phyloP scores from a whole-genome alignment of 2,888 invertebrate genomes.

The Athrips mouffetella region DNA sequence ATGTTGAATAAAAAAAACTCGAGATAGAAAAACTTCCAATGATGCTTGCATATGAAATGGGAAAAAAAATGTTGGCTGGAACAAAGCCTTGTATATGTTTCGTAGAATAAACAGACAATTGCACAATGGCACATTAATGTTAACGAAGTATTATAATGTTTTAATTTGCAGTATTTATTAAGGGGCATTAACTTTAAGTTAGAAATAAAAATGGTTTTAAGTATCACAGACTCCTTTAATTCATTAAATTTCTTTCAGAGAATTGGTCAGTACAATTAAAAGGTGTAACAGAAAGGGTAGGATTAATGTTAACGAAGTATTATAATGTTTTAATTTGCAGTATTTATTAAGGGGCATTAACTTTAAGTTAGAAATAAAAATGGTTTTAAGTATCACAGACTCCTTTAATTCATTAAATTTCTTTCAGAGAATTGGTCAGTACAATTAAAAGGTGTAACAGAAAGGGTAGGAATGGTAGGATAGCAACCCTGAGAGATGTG shows the following conservation, averaged over 20 bases:
- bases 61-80: not conserved
- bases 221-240: constrained; percentile 21
- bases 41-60: not conserved
- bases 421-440: constrained; percentile 8
- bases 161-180: too few species aligned
- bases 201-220: constrained; percentile 8
- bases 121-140: too few species aligned
- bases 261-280: too few species aligned
- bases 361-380: constrained; percentile 2
- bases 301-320: too few species aligned
- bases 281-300: too few species aligned
- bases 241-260: constrained; percentile 15
- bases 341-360: too few species aligned
- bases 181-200: not conserved
- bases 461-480: too few species aligned
- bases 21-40: not conserved
- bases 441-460: too few species aligned
- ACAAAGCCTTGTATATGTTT: constrained; percentile 5
- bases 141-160: too few species aligned
- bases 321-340: too few species aligned
- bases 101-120: not conserved
- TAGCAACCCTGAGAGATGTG: too few species aligned
- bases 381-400: constrained; percentile 17
- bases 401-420: constrained; percentile 19
- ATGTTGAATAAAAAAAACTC: not conserved